Base-by-base conservation (phyloP, 2,797 vertebrate species). In the Pelobates cultripes region DNA sequence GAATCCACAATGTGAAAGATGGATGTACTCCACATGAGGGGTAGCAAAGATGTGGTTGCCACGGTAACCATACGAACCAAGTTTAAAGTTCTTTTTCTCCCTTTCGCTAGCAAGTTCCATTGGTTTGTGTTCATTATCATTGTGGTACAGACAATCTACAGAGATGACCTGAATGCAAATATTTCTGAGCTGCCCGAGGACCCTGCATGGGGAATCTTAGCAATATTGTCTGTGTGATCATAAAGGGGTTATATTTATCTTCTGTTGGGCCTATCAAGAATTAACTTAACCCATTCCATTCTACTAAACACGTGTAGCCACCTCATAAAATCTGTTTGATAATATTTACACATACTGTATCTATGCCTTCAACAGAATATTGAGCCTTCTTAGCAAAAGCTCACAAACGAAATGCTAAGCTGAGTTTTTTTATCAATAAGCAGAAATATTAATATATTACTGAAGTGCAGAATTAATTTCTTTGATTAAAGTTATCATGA, bases 1-100 rank as follows among this genome's bases (percentile, higher is more conserved):
- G n/a, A 57, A 80, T 44, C 64, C 47, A 75, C 79, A 42, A 70
- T 45, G 72, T 61, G 40, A 41, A 41, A 75, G 79, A 69, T 42
- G 66, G 71, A 74, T 61, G 79, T n/a, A 60, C 64, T 42, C n/a
- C 17, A 69, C 43, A 60, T n/a, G 10, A 41, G 72, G 47, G 45
- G 79, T 45, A 61, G 51, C 9, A 60, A 42, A 45, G 63, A 60
- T 60, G 43, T 6, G 10, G 79, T 80, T 75, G 13, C 79, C 64
- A 4, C 69, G 40, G 72, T 40, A 74, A 75, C 79, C 13, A n/a
- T 17, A 57, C 5, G 47, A 68, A 57, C 47, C 78, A 68, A 78
- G 77, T 63, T 42, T 41, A 72, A 72, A 72, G 63, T 74, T 69
- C 43, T 69, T 10, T 43, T 43, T 68, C 67, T 53, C 14, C 53